Evolutionary conservation across 2,797 vertebrate species (phyloP).

Genomic region (Micropoecilia bifurca): DNA sequence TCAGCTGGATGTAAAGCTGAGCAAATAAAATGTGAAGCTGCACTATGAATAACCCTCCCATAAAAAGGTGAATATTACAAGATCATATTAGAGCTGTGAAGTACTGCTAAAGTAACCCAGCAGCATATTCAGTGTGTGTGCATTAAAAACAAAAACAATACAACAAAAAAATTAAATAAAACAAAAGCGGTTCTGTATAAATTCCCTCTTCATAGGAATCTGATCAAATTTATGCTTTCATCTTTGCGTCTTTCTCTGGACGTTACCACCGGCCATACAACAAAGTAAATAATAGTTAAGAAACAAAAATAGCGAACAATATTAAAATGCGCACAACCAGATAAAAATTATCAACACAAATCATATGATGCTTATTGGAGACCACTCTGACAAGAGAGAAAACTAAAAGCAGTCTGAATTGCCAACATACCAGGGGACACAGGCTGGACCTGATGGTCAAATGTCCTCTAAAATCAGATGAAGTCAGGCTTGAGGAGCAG

Average conservation of each 20-base stretch:
- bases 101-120: not conserved
- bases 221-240: slow-evolving; percentile 10
- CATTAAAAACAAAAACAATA: slow-evolving; percentile 5
- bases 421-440: slow-evolving; percentile 72
- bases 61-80: not conserved
- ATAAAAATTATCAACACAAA: slow-evolving; percentile 1
- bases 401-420: slow-evolving; percentile 62
- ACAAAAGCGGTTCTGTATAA: not conserved
- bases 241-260: not conserved
- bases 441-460: slow-evolving; percentile 65
- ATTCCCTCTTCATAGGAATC: not conserved
- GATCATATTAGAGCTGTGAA: slow-evolving; percentile 21
- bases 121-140: slow-evolving; percentile 13
- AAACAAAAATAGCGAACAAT: slow-evolving; percentile 23
- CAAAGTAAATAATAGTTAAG: slow-evolving; percentile 11
- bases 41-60: slow-evolving; percentile 10
- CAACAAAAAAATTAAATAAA: slow-evolving; percentile 2
- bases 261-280: slow-evolving; percentile 6
- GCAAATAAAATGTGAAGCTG: slow-evolving; percentile 8
- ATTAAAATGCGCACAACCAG: slow-evolving; percentile 10
- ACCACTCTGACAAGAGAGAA: slow-evolving; percentile 30
- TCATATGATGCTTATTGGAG: slow-evolving; percentile 33
- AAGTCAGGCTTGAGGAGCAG: slow-evolving; percentile 74
- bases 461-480: slow-evolving; percentile 75
- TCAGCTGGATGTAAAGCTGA: slow-evolving; percentile 2